Evolutionary conservation across 1,140 invertebrate species (phyloP), one percentile per base, ranked within the genome.

Genomic region (Drosophila gunungcola): DNA sequence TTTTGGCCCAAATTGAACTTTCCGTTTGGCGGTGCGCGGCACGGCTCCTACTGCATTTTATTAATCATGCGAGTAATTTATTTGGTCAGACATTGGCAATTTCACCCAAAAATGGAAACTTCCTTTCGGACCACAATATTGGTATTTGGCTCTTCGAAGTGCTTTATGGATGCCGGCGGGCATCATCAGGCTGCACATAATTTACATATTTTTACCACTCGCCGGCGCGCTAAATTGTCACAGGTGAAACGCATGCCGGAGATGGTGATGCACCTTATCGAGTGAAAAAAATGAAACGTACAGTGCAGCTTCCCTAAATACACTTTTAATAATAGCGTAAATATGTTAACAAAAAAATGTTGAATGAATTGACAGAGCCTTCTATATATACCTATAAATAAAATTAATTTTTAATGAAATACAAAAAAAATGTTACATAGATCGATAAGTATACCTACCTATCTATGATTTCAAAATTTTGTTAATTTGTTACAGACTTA

Each of bases 1-100:
- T 88, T 88, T 88, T 88, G 83, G 75, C 83, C 83, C 72, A 88
- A 89, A 84, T 88, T 88, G 84, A 89, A 89, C 76, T 68, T 79
- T 79, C 41, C 53, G 56, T 49, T 58, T 57, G 51, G 32, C 53
- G 39, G 29, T 45, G 16, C 57, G 39, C 53, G 39, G 29, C 49
- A 16, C 57, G 39, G 43, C 73, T 70, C 52, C 62, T 64, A 72
- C 64, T 61, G 80, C 73, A 75, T 88, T 89, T 89, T 89, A 89
- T 89, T 89, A 89, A 89, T 89, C 85, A 89, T 89, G 77, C 80
- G 80, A 73, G 84, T 89, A 89, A 89, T 89, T 89, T 89, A 89
- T 89, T 89, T 89, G 84, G 84, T 82, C 84, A 88, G 80, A 78
- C 72, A 64, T 67, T 63, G 73, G 49, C 80, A 89, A 89, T 89